Evolutionary conservation across 2,113 vertebrate genomes (phyloP).

Genomic region (Psammodynastes pulverulentus): DNA sequence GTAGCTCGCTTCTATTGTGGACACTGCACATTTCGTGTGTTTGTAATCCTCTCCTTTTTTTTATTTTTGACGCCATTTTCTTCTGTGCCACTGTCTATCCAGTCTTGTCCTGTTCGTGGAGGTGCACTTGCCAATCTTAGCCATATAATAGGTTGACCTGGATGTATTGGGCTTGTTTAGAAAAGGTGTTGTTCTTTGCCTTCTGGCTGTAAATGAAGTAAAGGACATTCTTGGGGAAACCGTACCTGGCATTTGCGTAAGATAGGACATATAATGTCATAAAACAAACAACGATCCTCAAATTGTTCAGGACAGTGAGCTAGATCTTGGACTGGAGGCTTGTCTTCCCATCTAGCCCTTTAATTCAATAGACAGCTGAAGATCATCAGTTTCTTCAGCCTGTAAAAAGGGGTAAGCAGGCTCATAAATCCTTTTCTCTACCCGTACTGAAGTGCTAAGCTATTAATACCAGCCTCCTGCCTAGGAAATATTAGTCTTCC

Average conservation of each 20-base stretch:
- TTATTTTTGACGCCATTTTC: not conserved
- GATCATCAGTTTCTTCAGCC: not conserved
- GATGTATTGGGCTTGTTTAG: not conserved
- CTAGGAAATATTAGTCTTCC: slow-evolving; percentile 46
- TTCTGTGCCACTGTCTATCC: not conserved
- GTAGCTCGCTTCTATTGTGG: not conserved
- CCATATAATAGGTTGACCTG: rapidly evolving
- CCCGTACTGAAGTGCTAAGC: not conserved
- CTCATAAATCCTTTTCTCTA: not conserved
- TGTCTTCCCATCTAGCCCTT: slow-evolving; percentile 40
- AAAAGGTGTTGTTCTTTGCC: not conserved
- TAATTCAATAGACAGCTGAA: not conserved
- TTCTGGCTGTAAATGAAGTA: not conserved
- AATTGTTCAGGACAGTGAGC: rapidly evolving
- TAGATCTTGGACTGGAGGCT: rapidly evolving
- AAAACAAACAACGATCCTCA: not conserved
- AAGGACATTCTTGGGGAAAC: not conserved
- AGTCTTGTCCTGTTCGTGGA: not conserved
- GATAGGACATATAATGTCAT: not conserved
- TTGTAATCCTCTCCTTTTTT: not conserved
- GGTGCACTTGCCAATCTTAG: slow-evolving; percentile 4
- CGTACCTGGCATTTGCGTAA: not conserved
- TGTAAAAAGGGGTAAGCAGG: not conserved
- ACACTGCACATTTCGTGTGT: not conserved
- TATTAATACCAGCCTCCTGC: rapidly evolving